phyloP scores from a whole-genome alignment of 2,888 invertebrate genomes.

The Mycalesis mineus region DNA sequence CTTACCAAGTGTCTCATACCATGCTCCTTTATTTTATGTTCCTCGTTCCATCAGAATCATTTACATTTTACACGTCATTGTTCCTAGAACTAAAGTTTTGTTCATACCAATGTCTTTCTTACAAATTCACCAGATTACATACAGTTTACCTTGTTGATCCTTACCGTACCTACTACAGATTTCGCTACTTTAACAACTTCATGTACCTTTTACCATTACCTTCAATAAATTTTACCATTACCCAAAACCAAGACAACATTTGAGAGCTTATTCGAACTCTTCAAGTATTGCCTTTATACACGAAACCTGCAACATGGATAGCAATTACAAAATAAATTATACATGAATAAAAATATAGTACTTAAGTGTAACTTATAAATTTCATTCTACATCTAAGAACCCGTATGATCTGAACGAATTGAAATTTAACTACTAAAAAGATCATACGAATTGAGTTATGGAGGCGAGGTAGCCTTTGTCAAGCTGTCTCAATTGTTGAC shows the following conservation, averaged over 20 bases:
- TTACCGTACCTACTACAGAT: no score
- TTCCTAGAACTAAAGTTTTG: no score
- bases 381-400: conserved; percentile 58
- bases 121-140: no score
- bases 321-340: background rate
- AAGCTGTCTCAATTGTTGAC: conserved; percentile 13
- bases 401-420: conserved; percentile 32
- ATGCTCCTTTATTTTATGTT: no score
- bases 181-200: no score
- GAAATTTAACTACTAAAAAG: conserved; percentile 1
- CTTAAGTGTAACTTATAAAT: conserved; percentile 61
- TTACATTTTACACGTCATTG: no score
- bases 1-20: no score
- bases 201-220: background rate
- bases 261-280: background rate
- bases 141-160: no score
- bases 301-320: conserved; percentile 28
- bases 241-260: background rate
- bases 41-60: no score
- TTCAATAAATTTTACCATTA: background rate
- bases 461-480: conserved; percentile 27
- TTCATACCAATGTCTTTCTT: no score
- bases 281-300: background rate
- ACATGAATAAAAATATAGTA: conserved; percentile 19
- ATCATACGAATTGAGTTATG: conserved; percentile 32